Conservation (phyloP, 2,888 invertebrate species). For the Ischnura elegans region DNA sequence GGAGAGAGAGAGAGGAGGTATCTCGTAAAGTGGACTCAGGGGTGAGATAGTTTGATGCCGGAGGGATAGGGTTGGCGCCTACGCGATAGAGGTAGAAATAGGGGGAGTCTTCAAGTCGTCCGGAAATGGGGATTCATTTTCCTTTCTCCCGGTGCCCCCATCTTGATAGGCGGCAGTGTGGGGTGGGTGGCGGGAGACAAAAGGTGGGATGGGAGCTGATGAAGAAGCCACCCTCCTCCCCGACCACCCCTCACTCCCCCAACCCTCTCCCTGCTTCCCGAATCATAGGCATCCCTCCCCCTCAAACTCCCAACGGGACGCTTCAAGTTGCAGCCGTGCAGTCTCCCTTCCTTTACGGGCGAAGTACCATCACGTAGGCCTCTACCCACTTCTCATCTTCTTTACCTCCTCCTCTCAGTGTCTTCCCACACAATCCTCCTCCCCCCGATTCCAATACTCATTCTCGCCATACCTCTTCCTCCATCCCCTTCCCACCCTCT, state of each 20-base stretch:
- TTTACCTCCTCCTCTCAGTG: background rate
- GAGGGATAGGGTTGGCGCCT: slow-evolving; percentile 53
- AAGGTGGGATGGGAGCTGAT: background rate
- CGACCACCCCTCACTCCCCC: background rate
- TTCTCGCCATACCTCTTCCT: background rate
- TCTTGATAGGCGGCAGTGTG: slow-evolving; percentile 6
- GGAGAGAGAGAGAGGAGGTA: background rate
- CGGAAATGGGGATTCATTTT: slow-evolving; percentile 65
- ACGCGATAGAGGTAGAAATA: background rate
- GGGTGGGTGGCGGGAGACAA: background rate
- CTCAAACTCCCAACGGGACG: background rate
- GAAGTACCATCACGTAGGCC: background rate
- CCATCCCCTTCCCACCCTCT: background rate
- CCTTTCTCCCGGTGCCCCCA: slow-evolving; percentile 51
- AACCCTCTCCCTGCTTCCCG: background rate
- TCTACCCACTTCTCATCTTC: background rate
- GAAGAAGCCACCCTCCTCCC: background rate
- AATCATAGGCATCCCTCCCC: background rate
- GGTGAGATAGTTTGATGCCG: slow-evolving; percentile 49
- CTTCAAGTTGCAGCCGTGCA: slow-evolving; percentile 21
- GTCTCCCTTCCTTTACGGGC: background rate
- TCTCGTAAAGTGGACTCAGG: slow-evolving; percentile 48
- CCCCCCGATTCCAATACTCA: slow-evolving; percentile 40
- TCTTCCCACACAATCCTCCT: slow-evolving; percentile 6
- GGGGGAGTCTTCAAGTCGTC: slow-evolving; percentile 57